Evolutionary conservation across 2,113 vertebrate species (phyloP).

Genomic region (Xiphophorus hellerii): DNA sequence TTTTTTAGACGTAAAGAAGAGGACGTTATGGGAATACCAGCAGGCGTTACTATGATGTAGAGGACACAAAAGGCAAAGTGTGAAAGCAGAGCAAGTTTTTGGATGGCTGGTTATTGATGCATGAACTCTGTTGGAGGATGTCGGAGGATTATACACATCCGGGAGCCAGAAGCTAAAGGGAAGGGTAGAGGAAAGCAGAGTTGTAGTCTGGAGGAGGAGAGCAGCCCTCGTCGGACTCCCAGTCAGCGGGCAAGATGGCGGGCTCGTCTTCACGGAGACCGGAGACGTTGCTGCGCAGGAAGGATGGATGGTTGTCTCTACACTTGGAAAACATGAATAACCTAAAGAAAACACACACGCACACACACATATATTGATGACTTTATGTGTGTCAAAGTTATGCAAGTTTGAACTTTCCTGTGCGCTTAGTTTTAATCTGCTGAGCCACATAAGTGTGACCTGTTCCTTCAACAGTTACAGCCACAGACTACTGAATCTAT

Average conservation of each 20-base stretch:
- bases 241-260: constrained; percentile 37
- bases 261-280: constrained; percentile 35
- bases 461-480: too few species aligned
- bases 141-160: neutral
- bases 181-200: constrained; percentile 77
- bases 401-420: too few species aligned
- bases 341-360: constrained; percentile 35
- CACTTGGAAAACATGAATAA: constrained; percentile 62
- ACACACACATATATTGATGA: neutral
- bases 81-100: constrained; percentile 1
- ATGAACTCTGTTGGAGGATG: constrained; percentile 14
- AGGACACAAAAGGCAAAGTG: constrained; percentile 7
- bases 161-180: constrained; percentile 56
- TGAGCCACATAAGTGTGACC: too few species aligned
- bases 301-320: constrained; percentile 34
- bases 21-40: neutral
- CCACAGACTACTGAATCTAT: too few species aligned
- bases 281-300: constrained; percentile 34
- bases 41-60: constrained; percentile 38
- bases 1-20: neutral
- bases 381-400: neutral
- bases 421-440: too few species aligned
- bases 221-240: constrained; percentile 51
- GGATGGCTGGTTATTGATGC: constrained; percentile 5
- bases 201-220: constrained; percentile 78